Percentiles rank a stretch among this genome's conserved stretches.
These are phyloP conservation scores for Probaryconus sp. DNA, from an alignment of 1,140 invertebrate genomes.

Conservation along the genomic window DNA sequence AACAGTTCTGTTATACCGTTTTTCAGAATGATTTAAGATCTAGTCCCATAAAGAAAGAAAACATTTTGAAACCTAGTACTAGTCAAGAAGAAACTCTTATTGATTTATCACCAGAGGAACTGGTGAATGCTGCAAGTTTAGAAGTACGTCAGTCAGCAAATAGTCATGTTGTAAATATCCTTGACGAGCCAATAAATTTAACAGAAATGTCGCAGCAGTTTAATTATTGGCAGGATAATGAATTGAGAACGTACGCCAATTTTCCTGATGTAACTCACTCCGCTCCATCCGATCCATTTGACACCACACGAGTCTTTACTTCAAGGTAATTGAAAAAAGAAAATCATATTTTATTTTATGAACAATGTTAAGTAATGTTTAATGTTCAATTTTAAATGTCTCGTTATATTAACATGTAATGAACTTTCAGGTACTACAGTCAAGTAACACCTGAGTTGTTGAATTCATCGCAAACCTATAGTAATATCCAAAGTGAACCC, in stretches of 20 bases:
- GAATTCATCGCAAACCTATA: constrained; percentile 61
- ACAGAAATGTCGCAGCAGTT: constrained; percentile 40
- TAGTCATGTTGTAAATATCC: constrained; percentile 80
- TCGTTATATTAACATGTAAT: no score
- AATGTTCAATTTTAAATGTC: no score
- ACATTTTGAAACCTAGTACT: constrained; percentile 71
- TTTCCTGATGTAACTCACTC: constrained; percentile 65
- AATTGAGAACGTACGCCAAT: constrained; percentile 73
- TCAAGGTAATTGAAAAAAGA: no score
- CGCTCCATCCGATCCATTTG: constrained; percentile 79
- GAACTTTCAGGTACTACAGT: constrained; percentile 77
- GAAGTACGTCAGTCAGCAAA: constrained; percentile 43
- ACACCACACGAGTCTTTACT: constrained; percentile 79
- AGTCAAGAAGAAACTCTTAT: constrained; percentile 80
- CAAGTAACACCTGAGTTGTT: constrained; percentile 71
- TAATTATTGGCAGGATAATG: constrained; percentile 68
- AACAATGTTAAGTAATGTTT: no score
- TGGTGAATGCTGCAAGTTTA: constrained; percentile 64
- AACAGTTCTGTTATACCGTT: constrained; percentile 88
- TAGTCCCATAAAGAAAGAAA: constrained; percentile 76
- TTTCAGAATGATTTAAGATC: constrained; percentile 82
- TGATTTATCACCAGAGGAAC: constrained; percentile 81
- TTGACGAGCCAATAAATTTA: constrained; percentile 87
- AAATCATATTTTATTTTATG: no score
- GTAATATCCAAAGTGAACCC: constrained; percentile 64